Percentiles rank a stretch among this genome's conserved stretches.
Conservation (phyloP, 2,113 vertebrate species). For the Dasyprocta punctata region DNA sequence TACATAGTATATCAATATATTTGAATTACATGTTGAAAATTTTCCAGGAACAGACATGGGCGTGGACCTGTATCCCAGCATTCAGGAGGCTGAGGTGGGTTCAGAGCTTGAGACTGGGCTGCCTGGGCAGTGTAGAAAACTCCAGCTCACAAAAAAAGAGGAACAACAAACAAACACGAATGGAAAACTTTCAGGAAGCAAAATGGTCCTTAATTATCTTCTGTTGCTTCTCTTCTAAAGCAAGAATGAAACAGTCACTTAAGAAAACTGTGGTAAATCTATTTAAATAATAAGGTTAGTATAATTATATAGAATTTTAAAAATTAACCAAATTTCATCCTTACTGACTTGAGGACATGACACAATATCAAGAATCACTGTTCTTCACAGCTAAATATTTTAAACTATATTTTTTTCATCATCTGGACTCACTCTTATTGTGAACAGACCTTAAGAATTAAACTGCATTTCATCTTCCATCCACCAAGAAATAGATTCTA, state of each 20-base stretch:
- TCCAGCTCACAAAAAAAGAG: neutral
- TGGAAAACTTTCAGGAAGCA: neutral
- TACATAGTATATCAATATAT: neutral
- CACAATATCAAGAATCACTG: neutral
- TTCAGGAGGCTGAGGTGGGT: neutral
- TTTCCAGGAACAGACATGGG: neutral
- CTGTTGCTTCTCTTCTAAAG: neutral
- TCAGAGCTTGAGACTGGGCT: neutral
- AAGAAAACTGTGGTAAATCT: neutral
- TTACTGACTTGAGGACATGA: neutral
- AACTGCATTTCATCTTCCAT: neutral
- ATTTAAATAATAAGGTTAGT: neutral
- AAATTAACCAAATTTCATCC: neutral
- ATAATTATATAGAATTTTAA: neutral
- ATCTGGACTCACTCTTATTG: neutral
- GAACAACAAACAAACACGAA: neutral
- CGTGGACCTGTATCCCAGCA: neutral
- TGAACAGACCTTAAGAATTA: neutral
- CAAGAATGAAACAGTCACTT: neutral
- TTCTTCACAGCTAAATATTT: neutral
- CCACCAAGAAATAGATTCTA: neutral
- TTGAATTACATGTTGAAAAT: neutral
- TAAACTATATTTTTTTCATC: neutral
- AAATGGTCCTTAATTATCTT: neutral
- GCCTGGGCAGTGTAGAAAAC: neutral